Conservation (phyloP, 2,113 vertebrate species). For the Alaudala cheleensis region DNA sequence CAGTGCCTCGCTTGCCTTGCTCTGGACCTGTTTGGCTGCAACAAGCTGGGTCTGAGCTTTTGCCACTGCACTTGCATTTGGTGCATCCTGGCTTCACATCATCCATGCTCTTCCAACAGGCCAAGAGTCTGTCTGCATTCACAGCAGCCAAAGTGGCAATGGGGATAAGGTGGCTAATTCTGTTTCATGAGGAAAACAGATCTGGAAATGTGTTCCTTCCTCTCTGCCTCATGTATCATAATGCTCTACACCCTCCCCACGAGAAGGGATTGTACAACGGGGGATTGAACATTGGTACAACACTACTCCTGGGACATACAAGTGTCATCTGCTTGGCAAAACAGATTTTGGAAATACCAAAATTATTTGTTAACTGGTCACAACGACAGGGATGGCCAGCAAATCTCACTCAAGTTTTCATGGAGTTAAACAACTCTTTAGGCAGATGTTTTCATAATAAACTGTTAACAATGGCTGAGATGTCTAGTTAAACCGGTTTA, state of each 20-base stretch:
- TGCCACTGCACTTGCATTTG: fast-evolving
- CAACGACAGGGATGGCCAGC: background rate
- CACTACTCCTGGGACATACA: background rate
- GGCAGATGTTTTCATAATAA: background rate
- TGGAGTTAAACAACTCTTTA: background rate
- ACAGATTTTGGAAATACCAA: background rate
- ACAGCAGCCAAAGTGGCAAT: background rate
- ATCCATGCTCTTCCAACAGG: fast-evolving
- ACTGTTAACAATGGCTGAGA: background rate
- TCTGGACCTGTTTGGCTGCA: fast-evolving
- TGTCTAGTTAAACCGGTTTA: background rate
- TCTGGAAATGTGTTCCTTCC: background rate
- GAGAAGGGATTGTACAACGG: background rate
- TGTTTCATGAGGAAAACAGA: background rate
- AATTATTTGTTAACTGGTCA: background rate
- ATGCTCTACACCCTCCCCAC: background rate
- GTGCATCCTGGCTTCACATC: background rate
- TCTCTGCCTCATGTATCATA: background rate
- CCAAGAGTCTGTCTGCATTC: background rate
- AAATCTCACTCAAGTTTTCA: background rate
- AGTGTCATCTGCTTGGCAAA: background rate
- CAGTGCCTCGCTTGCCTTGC: background rate
- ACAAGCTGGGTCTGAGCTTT: background rate
- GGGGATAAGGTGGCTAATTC: background rate
- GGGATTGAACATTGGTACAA: background rate